These are phyloP conservation scores for Anarrhichthys ocellatus DNA, from an alignment of 2,113 vertebrate genomes.

Conservation along the genomic window DNA sequence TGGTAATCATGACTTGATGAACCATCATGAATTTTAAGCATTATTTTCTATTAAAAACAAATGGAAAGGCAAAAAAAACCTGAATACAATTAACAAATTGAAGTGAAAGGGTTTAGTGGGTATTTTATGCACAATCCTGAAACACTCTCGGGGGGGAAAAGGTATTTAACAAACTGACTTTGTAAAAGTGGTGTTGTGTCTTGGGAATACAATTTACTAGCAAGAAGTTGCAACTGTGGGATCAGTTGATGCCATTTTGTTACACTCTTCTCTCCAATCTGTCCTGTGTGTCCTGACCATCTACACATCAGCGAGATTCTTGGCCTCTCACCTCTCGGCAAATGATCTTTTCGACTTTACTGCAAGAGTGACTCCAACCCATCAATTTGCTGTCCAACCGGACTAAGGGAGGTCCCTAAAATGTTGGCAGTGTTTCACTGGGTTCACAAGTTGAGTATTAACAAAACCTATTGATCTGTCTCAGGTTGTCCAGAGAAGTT, in stretches of 20 bases:
- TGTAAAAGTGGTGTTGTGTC: background rate
- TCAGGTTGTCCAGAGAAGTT: background rate
- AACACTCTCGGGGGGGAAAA: background rate
- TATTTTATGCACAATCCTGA: background rate
- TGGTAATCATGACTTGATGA: slow-evolving; percentile 65
- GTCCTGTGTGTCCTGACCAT: slow-evolving; percentile 8
- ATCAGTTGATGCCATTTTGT: background rate
- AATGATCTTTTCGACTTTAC: slow-evolving; percentile 55
- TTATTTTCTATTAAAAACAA: slow-evolving; percentile 55
- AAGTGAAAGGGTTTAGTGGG: background rate
- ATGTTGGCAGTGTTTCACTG: slow-evolving; percentile 19
- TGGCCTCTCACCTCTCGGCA: slow-evolving; percentile 46
- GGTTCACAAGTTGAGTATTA: slow-evolving; percentile 17
- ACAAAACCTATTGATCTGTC: slow-evolving; percentile 3
- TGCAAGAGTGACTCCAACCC: slow-evolving; percentile 36
- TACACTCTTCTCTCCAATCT: slow-evolving; percentile 7
- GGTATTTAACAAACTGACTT: slow-evolving; percentile 5
- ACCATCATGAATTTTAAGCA: slow-evolving; percentile 55
- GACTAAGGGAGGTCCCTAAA: slow-evolving; percentile 40
- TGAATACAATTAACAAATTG: slow-evolving; percentile 21
- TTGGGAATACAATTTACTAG: background rate
- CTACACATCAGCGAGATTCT: slow-evolving; percentile 21
- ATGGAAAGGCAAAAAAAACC: slow-evolving; percentile 16
- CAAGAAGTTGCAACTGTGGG: background rate
- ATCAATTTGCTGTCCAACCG: slow-evolving; percentile 51